Percentiles rank a stretch among this genome's conserved stretches.
phyloP scores from a whole-genome alignment of 2,888 invertebrate species.

The Apotomis betuletana region DNA sequence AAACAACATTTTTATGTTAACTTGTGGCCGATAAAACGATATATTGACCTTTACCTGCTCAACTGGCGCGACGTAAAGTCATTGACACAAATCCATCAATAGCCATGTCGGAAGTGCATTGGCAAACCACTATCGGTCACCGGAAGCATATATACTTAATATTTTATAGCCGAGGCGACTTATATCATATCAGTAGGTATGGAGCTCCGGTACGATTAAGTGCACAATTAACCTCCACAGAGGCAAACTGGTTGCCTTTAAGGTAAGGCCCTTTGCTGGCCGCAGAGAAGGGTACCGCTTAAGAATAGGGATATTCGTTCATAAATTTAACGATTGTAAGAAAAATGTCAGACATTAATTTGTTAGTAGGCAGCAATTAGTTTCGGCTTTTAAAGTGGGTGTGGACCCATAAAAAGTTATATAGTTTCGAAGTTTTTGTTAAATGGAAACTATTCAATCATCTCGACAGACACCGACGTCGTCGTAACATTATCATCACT shows the following conservation, averaged over 20 bases:
- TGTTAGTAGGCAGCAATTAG: constrained; percentile 1
- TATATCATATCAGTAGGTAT: constrained; percentile 42
- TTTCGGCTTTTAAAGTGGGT: neutral
- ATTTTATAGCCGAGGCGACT: constrained; percentile 55
- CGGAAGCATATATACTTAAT: constrained; percentile 60
- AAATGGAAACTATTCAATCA: neutral
- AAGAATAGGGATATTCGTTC: constrained; percentile 13
- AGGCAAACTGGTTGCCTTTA: constrained; percentile 58
- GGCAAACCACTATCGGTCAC: constrained; percentile 48
- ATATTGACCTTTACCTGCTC: constrained; percentile 53
- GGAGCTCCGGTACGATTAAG: constrained; percentile 40
- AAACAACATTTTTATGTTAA: constrained; percentile 33
- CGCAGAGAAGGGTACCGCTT: constrained; percentile 27
- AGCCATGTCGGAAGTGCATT: constrained; percentile 59
- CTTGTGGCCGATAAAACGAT: constrained; percentile 42
- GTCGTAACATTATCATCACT: neutral
- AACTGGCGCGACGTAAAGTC: constrained; percentile 51
- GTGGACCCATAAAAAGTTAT: neutral
- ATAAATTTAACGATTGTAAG: constrained; percentile 8
- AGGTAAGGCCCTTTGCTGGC: constrained; percentile 44
- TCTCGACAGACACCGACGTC: neutral
- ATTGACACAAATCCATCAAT: constrained; percentile 63
- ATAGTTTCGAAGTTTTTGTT: constrained; percentile 2
- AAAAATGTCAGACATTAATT: constrained; percentile 14
- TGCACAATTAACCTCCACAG: constrained; percentile 55